A percentile compares a stretch with the other conserved stretches of the same genome.
These are phyloP conservation scores for Ormyrus labotus DNA, from an alignment of 2,888 invertebrate species.

Conservation along the genomic window DNA sequence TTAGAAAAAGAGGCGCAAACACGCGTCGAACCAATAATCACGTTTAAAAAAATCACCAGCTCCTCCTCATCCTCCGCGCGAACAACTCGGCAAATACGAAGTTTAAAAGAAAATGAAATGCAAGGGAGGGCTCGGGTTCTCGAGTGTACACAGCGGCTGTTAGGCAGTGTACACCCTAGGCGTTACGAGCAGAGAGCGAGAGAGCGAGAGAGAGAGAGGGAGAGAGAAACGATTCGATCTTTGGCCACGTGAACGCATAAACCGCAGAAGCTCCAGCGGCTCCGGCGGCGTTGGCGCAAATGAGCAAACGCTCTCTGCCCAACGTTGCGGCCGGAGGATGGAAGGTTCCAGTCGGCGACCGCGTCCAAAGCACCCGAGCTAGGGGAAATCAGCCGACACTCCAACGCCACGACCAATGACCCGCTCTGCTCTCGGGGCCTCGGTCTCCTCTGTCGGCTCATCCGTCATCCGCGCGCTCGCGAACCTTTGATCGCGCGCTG, in stretches of 20 bases:
- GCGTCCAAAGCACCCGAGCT: not conserved
- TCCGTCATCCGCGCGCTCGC: not conserved
- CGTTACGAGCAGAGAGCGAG: too few relatives aligned
- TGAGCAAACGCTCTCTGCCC: not conserved
- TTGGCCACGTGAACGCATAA: not conserved
- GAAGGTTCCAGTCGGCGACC: conserved; percentile 58
- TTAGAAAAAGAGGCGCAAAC: too few relatives aligned
- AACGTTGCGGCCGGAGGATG: conserved; percentile 48
- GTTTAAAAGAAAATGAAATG: too few relatives aligned
- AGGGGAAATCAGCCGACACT: not conserved
- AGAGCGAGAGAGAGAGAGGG: not conserved
- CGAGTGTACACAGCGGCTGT: too few relatives aligned
- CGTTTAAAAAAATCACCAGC: too few relatives aligned
- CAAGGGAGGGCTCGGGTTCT: too few relatives aligned
- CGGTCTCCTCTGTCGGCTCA: not conserved
- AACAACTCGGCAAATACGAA: too few relatives aligned
- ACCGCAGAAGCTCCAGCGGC: not conserved
- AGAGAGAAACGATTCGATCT: not conserved
- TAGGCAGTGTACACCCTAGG: too few relatives aligned
- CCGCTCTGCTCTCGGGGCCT: not conserved
- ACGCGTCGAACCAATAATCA: too few relatives aligned
- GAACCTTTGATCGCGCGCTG: conserved; percentile 10
- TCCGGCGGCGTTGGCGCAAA: not conserved
- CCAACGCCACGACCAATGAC: conserved; percentile 54
- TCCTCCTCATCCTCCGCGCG: too few relatives aligned